phyloP scores from a whole-genome alignment of 1,140 invertebrate genomes.

The Babylonia areolata region DNA sequence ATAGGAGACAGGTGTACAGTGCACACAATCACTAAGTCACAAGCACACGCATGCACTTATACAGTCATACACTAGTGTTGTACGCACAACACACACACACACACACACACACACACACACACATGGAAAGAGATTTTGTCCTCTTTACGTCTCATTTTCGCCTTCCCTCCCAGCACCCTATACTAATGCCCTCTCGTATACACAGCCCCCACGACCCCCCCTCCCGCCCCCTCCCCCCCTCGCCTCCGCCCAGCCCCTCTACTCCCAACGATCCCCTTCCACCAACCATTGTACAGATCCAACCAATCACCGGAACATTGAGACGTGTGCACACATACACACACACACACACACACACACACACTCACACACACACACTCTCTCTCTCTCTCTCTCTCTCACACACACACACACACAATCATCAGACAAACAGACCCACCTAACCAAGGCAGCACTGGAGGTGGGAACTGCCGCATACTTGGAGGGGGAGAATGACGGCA shows the following conservation, averaged over 20 bases:
- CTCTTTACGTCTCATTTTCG: background rate
- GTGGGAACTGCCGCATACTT: background rate
- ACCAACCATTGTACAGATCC: no score
- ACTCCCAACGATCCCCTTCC: background rate
- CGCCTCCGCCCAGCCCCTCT: background rate
- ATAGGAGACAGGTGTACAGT: no score
- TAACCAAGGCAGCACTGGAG: background rate
- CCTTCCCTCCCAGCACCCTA: background rate
- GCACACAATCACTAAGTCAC: background rate
- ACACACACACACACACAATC: background rate
- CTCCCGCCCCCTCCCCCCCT: background rate
- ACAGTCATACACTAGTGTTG: no score
- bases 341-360: slow-evolving; percentile 25
- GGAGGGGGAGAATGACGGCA: slow-evolving; percentile 1
- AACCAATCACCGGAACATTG: background rate
- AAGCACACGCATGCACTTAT: background rate
- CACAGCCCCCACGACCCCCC: background rate
- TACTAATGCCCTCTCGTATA: background rate
- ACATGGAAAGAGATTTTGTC: no score
- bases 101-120: background rate
- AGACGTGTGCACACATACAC: background rate
- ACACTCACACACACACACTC: slow-evolving; percentile 6
- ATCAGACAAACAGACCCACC: background rate
- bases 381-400: background rate
- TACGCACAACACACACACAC: background rate